Evolutionary conservation across 2,797 vertebrate genomes (phyloP).

Genomic region (Crypturellus tataupa): DNA sequence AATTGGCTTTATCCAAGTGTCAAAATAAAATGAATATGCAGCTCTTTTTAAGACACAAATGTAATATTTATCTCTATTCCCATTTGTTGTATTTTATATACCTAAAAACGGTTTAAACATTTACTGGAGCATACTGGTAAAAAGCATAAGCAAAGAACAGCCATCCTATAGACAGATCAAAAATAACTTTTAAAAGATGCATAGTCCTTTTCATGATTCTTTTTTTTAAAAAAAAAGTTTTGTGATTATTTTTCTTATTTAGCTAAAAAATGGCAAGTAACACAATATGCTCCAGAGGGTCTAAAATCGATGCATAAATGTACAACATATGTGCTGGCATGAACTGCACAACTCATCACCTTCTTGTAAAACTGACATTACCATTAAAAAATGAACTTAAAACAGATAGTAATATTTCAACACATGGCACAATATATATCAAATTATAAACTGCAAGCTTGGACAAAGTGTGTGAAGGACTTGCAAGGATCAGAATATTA

Average conservation of each 20-base stretch:
- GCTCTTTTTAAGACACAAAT: conserved; percentile 2
- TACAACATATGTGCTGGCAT: background rate
- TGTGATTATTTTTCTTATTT: background rate
- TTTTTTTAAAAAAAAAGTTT: background rate
- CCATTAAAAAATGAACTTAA: background rate
- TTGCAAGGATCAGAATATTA: background rate
- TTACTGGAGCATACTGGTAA: background rate
- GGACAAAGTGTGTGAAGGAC: background rate
- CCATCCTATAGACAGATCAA: background rate
- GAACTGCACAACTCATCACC: background rate
- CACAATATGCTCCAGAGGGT: background rate
- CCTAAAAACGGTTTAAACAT: background rate
- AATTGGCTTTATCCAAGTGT: conserved; percentile 4
- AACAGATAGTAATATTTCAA: background rate
- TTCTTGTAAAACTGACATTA: background rate
- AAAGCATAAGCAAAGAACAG: background rate
- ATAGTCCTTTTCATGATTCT: background rate
- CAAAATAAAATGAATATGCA: background rate
- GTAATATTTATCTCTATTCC: background rate
- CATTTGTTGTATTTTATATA: background rate
- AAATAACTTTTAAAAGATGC: background rate
- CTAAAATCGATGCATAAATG: background rate
- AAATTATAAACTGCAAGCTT: background rate
- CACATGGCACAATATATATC: background rate
- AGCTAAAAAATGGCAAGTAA: background rate